These are phyloP conservation scores for Spicauda simplicius DNA, from an alignment of 2,888 invertebrate species.

Conservation along the genomic window DNA sequence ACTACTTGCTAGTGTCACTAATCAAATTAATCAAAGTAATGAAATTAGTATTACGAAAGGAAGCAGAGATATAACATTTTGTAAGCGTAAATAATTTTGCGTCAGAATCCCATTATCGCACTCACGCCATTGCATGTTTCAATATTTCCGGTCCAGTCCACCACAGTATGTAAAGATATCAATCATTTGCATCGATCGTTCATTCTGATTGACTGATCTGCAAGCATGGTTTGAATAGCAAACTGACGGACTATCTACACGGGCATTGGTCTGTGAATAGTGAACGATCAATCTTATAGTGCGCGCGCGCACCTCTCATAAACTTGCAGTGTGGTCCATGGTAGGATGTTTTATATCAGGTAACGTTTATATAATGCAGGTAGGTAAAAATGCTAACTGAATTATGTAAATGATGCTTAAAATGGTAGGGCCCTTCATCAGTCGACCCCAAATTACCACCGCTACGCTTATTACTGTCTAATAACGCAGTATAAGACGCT, in stretches of 20 bases:
- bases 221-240: constrained; percentile 1
- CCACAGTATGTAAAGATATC: not conserved
- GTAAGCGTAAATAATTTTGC: not conserved
- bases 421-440: too few relatives aligned
- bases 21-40: too few relatives aligned
- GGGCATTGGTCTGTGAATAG: constrained; percentile 47
- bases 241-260: constrained; percentile 37
- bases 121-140: not conserved
- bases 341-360: not conserved
- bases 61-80: not conserved
- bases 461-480: too few relatives aligned
- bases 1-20: too few relatives aligned
- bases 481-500: too few relatives aligned
- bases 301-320: constrained; percentile 55
- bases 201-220: constrained; percentile 2
- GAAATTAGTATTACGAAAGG: too few relatives aligned
- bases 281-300: constrained; percentile 59
- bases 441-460: too few relatives aligned
- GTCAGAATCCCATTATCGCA: not conserved
- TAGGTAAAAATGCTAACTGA: too few relatives aligned
- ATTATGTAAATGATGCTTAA: too few relatives aligned
- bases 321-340: constrained; percentile 44
- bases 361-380: too few relatives aligned
- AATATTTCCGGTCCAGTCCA: not conserved
- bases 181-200: constrained; percentile 13